Evolutionary conservation across 2,797 vertebrate species (phyloP).

Genomic region (Coregonus ussuriensis): DNA sequence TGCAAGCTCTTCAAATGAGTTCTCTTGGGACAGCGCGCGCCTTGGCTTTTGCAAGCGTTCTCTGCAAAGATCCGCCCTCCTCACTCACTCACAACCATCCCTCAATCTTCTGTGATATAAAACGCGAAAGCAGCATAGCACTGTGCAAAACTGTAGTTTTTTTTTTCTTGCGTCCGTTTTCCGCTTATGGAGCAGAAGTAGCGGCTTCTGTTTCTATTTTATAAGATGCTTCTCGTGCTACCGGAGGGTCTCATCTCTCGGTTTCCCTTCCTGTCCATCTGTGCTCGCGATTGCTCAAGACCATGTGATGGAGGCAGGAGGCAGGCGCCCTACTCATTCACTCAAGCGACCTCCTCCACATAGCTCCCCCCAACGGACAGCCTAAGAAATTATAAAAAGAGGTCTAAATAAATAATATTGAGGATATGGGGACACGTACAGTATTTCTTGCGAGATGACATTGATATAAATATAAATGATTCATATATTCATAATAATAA

Average conservation of each 20-base stretch:
- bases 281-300: conserved; percentile 51
- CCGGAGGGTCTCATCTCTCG: conserved; percentile 73
- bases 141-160: conserved; percentile 10
- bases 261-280: conserved; percentile 66
- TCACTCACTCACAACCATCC: conserved; percentile 50
- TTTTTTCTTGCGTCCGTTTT: conserved; percentile 39
- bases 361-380: conserved; percentile 61
- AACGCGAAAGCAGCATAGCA: conserved; percentile 39
- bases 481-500: conserved; percentile 48
- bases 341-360: conserved; percentile 37
- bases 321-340: conserved; percentile 47
- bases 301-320: conserved; percentile 66
- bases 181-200: conserved; percentile 51
- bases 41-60: conserved; percentile 69
- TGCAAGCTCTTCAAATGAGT: conserved; percentile 66
- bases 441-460: conserved; percentile 47
- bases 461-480: conserved; percentile 50
- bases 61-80: conserved; percentile 58
- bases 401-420: conserved; percentile 10
- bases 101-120: conserved; percentile 49
- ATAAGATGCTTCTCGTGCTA: conserved; percentile 70
- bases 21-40: conserved; percentile 73
- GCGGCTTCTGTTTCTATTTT: conserved; percentile 63
- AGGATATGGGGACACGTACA: conserved; percentile 21
- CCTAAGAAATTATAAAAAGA: conserved; percentile 22